These are phyloP conservation scores for Alethe castanea DNA, from an alignment of 2,113 vertebrate species.

Conservation along the genomic window DNA sequence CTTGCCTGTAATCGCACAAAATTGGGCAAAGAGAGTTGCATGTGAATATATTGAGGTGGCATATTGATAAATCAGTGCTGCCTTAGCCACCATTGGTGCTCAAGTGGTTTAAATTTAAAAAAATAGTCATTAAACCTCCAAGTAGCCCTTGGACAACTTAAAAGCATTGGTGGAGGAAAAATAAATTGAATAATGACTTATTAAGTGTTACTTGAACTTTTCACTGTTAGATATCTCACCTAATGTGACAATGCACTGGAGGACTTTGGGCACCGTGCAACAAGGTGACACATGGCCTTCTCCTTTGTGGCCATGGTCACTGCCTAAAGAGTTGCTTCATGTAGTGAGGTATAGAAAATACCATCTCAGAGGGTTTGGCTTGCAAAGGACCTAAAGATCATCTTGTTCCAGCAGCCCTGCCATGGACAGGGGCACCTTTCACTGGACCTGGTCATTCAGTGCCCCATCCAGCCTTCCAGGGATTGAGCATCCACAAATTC, in stretches of 20 bases:
- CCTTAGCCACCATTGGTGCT: neutral
- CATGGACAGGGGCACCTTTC: neutral
- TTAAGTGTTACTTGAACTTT: neutral
- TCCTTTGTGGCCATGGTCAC: neutral
- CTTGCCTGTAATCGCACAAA: neutral
- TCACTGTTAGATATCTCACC: neutral
- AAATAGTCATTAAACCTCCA: neutral
- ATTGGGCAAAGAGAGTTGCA: neutral
- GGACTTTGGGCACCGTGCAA: neutral
- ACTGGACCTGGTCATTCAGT: neutral
- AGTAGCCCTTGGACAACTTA: neutral
- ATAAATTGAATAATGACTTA: neutral
- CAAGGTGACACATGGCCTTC: neutral
- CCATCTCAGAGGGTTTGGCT: neutral
- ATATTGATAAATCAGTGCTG: neutral
- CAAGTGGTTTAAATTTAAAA: neutral
- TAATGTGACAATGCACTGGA: neutral
- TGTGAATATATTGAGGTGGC: neutral
- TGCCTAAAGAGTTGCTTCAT: neutral
- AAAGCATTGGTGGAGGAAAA: neutral
- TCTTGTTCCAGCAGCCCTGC: accelerated
- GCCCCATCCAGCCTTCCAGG: neutral
- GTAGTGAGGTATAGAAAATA: neutral
- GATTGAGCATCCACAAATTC: neutral
- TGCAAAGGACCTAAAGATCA: neutral